Conservation (phyloP, 1,140 invertebrate species). For the Liolophura sinensis region DNA sequence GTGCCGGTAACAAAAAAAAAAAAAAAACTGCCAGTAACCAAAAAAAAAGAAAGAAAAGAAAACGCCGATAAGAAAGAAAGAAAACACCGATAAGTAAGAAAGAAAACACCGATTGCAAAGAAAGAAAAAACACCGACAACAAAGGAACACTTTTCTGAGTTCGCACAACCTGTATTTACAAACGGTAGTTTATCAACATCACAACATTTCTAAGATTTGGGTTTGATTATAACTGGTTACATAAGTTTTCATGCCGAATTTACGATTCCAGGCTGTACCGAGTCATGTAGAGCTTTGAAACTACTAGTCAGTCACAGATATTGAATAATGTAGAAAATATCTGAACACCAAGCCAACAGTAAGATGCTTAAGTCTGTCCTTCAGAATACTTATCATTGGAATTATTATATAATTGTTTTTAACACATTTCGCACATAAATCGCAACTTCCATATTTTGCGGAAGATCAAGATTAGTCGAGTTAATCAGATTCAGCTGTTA, state of each 20-base stretch:
- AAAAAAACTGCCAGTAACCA: background rate
- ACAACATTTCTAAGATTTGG: background rate
- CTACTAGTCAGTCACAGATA: too few relatives aligned
- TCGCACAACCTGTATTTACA: background rate
- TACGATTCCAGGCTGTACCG: background rate
- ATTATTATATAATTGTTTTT: too few relatives aligned
- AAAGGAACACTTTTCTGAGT: background rate
- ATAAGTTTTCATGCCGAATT: background rate
- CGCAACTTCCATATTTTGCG: too few relatives aligned
- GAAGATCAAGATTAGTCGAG: too few relatives aligned
- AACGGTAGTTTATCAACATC: background rate
- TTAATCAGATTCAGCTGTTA: too few relatives aligned
- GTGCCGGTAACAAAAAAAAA: background rate
- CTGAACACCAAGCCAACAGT: too few relatives aligned
- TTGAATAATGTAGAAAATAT: too few relatives aligned
- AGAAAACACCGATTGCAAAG: background rate
- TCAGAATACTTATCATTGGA: too few relatives aligned
- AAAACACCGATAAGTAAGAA: background rate
- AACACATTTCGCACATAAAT: too few relatives aligned
- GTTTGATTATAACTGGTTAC: background rate
- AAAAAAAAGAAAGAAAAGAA: background rate
- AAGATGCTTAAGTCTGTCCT: too few relatives aligned
- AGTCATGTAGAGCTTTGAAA: too few relatives aligned
- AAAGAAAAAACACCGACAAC: constrained; percentile 3
- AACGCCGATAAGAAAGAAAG: background rate